Evolutionary conservation across 2,888 invertebrate genomes (phyloP).

Genomic region (Hirtodrosophila trivittata): DNA sequence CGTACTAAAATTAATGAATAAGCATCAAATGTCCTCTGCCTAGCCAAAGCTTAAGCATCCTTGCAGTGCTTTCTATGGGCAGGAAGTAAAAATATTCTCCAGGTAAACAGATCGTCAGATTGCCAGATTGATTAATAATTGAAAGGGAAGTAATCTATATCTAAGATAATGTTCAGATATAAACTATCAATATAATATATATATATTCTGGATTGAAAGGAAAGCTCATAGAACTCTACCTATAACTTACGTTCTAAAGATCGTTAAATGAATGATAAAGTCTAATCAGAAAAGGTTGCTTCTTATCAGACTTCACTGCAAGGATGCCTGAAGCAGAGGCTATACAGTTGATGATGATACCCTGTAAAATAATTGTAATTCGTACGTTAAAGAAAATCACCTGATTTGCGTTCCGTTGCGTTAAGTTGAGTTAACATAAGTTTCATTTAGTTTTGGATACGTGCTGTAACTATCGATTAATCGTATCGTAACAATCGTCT

Average conservation of each 20-base stretch:
- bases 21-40: conserved; percentile 4
- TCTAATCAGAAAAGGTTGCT: too few relatives aligned
- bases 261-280: too few relatives aligned
- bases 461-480: conserved; percentile 28
- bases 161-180: too few relatives aligned
- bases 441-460: conserved; percentile 32
- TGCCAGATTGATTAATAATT: too few relatives aligned
- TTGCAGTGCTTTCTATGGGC: conserved; percentile 9
- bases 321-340: not conserved
- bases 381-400: conserved; percentile 10
- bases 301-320: too few relatives aligned
- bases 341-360: not conserved
- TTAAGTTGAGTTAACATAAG: conserved; percentile 33
- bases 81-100: too few relatives aligned
- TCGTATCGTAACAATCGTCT: conserved; percentile 27
- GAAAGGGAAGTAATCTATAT: too few relatives aligned
- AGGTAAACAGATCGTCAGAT: too few relatives aligned
- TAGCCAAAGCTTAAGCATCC: conserved; percentile 14
- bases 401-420: conserved; percentile 17
- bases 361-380: conserved; percentile 48
- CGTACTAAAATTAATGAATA: conserved; percentile 50
- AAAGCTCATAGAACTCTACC: too few relatives aligned
- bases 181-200: too few relatives aligned
- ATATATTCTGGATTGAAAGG: too few relatives aligned
- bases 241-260: too few relatives aligned